Conservation (phyloP, 2,113 vertebrate genomes). For the Ictalurus furcatus region DNA sequence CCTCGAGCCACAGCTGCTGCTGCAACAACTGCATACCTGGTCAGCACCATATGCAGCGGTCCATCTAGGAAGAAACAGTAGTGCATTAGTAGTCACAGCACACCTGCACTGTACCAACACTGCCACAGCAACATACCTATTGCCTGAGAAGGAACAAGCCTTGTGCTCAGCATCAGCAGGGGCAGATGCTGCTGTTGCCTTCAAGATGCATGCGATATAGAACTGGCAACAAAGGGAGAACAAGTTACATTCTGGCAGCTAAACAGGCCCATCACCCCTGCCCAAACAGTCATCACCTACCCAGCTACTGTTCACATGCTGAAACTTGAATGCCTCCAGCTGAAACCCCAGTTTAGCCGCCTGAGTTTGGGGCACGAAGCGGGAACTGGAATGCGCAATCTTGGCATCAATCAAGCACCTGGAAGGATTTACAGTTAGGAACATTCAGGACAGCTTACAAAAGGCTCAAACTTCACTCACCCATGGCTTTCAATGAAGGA, state of each 20-base stretch:
- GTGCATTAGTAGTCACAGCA: not conserved
- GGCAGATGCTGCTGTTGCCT: conserved; percentile 28
- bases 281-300: not conserved
- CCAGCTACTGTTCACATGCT: not conserved
- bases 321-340: conserved; percentile 49
- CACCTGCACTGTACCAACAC: not conserved
- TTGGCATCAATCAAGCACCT: conserved; percentile 50
- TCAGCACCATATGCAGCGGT: conserved; percentile 29
- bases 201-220: conserved; percentile 44
- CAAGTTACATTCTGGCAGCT: not conserved
- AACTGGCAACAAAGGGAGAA: conserved; percentile 23
- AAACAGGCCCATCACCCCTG: accelerated
- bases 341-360: conserved; percentile 37
- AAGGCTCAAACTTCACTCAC: not conserved
- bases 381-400: conserved; percentile 33
- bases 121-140: not conserved
- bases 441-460: no score
- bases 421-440: not conserved
- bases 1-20: conserved; percentile 23
- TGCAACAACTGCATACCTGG: conserved; percentile 46
- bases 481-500: conserved; percentile 53
- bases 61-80: conserved; percentile 34
- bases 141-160: conserved; percentile 37
- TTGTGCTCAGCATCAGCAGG: conserved; percentile 35
- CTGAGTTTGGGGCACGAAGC: conserved; percentile 34